Evolutionary conservation across 2,888 invertebrate genomes (phyloP), one percentile per base, ranked within the genome.

Genomic region (Drosophila diplacantha): DNA sequence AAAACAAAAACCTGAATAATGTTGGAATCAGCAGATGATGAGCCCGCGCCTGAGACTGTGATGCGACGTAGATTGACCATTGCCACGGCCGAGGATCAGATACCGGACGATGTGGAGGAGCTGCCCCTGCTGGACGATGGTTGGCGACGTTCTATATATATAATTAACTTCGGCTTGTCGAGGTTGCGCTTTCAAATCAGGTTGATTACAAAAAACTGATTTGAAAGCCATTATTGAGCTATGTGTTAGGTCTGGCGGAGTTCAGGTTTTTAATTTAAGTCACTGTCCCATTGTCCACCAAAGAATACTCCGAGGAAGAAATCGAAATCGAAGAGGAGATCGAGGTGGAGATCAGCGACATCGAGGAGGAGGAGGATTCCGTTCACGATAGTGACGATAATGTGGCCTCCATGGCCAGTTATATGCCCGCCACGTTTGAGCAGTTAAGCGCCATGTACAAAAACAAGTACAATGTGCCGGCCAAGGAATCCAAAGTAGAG

Each of bases 41-140:
- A 57, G 39, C 75, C 79, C 46, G 39, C 71, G 5, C 46, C 61
- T 32, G 81, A 85, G 69, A 49, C 63, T 60, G 55, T 67, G 41
- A 81, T 87, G 85, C 85, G 85, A 70, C 84, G 88, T 6, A 81
- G 89, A 39, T 67, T 88, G 47, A 88, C 88, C 20, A 86, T 88
- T 52, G 85, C 87, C 46, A 70, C 75, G 8, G 77, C 83, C 6
- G 87, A 87, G 58, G 87, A 88, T 41, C 67, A 77, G 14, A 76
- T 85, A 63, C 81, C 81, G 14, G 85, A 84, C 16, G 77, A 77
- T 35, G 58, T 51, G 56, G 84, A 83, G 49, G 82, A 85, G 22
- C 74, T 83, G 51, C 84, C 84, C 37, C 81, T 76, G 44, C 72
- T 85, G 20, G 85, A 87, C 75, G 88, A 87, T 75, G 87, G 87